Conservation (phyloP, 2,797 vertebrate genomes). For the Takifugu ocellatus region DNA sequence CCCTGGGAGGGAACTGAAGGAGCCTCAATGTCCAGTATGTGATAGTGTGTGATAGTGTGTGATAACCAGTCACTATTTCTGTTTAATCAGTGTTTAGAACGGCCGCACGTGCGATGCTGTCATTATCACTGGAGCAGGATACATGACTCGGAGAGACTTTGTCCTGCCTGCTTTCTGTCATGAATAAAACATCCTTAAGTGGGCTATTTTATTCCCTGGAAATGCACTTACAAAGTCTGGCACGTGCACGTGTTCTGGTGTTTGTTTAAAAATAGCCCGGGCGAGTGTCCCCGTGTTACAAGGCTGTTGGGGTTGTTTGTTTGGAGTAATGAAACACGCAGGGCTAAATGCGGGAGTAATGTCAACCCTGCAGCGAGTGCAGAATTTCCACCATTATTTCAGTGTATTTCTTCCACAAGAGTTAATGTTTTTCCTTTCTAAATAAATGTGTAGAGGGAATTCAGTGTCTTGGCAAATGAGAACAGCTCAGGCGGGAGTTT, state of each 20-base stretch:
- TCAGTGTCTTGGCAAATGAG: constrained; percentile 6
- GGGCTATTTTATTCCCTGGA: constrained; percentile 49
- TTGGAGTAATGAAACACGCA: constrained; percentile 30
- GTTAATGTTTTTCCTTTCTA: constrained; percentile 3
- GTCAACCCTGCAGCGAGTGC: not conserved
- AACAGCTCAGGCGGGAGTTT: not conserved
- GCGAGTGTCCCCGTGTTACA: constrained; percentile 21
- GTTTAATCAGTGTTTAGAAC: constrained; percentile 8
- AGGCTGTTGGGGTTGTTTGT: constrained; percentile 40
- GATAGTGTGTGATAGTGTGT: constrained; percentile 5
- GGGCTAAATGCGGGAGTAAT: constrained; percentile 8
- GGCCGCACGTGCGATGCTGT: constrained; percentile 14
- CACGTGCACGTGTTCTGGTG: constrained; percentile 67
- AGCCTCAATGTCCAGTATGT: constrained; percentile 3
- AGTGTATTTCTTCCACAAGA: not conserved
- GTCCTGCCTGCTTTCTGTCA: constrained; percentile 31
- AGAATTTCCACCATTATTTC: too few species aligned
- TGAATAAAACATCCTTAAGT: constrained; percentile 71
- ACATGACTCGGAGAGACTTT: constrained; percentile 23
- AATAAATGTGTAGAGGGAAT: constrained; percentile 1
- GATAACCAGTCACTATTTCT: not conserved
- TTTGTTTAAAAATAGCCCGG: constrained; percentile 62
- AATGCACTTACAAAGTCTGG: constrained; percentile 58
- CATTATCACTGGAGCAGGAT: constrained; percentile 37
- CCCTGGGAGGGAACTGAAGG: constrained; percentile 4